A percentile compares a stretch with the other conserved stretches of the same genome.
phyloP scores from a whole-genome alignment of 2,888 invertebrate genomes.

The Athalia cordata region DNA sequence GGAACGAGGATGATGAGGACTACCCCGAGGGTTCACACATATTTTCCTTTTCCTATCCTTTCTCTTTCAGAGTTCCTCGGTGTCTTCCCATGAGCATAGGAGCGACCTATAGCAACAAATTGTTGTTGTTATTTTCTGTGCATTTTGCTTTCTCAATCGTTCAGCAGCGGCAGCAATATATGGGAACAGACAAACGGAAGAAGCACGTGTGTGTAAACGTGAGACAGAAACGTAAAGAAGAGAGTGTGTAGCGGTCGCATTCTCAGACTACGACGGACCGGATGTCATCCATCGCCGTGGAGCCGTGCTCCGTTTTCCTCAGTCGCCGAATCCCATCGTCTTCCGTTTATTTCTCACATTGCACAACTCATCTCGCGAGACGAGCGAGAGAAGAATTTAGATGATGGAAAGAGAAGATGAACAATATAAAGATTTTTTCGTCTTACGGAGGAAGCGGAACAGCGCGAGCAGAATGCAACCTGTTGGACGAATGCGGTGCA shows the following conservation, averaged over 20 bases:
- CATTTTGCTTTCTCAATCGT: neutral
- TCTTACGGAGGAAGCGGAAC: conserved; percentile 14
- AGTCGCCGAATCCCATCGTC: conserved; percentile 13
- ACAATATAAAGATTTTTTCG: too few species aligned
- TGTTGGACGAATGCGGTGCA: neutral
- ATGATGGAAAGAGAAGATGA: neutral
- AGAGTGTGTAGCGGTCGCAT: conserved; percentile 53
- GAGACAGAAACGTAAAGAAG: neutral
- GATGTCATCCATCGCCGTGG: conserved; percentile 69
- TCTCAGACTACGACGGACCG: conserved; percentile 63
- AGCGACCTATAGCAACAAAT: too few species aligned
- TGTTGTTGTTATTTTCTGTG: conserved; percentile 9
- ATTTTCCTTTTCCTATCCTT: neutral
- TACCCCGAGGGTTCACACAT: too few species aligned
- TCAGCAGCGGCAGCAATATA: neutral
- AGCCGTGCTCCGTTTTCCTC: conserved; percentile 39
- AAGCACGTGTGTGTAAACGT: conserved; percentile 12
- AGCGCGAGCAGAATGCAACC: conserved; percentile 44
- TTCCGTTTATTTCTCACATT: neutral
- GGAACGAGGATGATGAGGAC: too few species aligned
- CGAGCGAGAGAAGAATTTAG: neutral
- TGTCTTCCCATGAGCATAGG: neutral
- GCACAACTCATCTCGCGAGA: conserved; percentile 19
- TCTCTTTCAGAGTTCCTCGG: too few species aligned
- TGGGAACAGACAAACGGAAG: neutral